phyloP scores from a whole-genome alignment of 2,797 vertebrate genomes.

The Oryzias sinensis region DNA sequence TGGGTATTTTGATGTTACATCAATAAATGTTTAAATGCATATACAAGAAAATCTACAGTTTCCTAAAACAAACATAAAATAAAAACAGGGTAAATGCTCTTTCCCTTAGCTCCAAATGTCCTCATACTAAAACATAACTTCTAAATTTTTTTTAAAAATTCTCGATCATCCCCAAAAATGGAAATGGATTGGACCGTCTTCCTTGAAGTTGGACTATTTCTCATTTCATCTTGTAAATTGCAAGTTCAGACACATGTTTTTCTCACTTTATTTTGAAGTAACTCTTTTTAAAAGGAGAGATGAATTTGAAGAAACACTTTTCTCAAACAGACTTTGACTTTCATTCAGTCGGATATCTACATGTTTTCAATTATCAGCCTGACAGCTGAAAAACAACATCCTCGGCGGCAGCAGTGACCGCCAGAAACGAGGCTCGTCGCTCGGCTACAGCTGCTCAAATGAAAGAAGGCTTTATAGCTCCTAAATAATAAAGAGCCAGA shows the following conservation, averaged over 20 bases:
- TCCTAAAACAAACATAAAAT: no score
- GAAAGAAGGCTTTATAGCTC: conserved; percentile 5
- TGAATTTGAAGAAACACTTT: no score
- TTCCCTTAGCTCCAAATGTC: no score
- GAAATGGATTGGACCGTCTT: background rate
- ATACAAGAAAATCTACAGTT: no score
- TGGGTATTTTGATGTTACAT: no score
- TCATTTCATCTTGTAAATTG: background rate
- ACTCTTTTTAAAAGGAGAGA: no score
- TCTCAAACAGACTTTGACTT: conserved; percentile 2
- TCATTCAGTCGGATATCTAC: background rate
- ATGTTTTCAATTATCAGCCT: conserved; percentile 19
- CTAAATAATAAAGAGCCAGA: conserved; percentile 39
- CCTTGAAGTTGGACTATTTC: background rate
- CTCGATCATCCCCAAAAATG: background rate
- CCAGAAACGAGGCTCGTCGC: background rate
- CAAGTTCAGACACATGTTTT: background rate
- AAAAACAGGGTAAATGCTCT: no score
- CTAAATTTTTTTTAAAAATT: no score
- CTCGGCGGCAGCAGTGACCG: conserved; percentile 9
- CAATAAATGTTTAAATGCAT: no score
- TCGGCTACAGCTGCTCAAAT: background rate
- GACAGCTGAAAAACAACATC: conserved; percentile 5
- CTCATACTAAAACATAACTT: no score
- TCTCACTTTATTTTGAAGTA: no score